A percentile compares a stretch with the other conserved stretches of the same genome.
Conservation (phyloP, 2,888 invertebrate genomes). For the Lepidocyrtoides sp. region DNA sequence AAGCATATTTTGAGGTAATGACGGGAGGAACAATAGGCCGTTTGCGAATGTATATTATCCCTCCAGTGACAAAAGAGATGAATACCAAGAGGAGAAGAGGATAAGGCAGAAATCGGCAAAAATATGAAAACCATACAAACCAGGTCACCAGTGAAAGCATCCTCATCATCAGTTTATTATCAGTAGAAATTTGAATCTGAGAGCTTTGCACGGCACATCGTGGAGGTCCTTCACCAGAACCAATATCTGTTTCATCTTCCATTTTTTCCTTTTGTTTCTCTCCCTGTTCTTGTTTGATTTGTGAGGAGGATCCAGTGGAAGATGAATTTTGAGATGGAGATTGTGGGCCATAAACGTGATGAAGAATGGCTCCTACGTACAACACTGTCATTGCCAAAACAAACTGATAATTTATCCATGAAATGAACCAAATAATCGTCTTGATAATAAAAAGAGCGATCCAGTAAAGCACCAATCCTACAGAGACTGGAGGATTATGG, state of each 20-base stretch:
- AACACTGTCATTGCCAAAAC: slow-evolving; percentile 80
- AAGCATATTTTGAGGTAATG: slow-evolving; percentile 34
- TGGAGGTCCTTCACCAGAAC: not conserved
- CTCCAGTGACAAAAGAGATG: slow-evolving; percentile 78
- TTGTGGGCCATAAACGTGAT: slow-evolving; percentile 41
- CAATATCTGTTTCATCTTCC: slow-evolving; percentile 8
- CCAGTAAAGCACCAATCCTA: slow-evolving; percentile 89
- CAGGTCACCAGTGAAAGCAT: slow-evolving; percentile 78
- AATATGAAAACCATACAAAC: slow-evolving; percentile 77
- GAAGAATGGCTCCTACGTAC: slow-evolving; percentile 73
- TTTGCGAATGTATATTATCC: slow-evolving; percentile 74
- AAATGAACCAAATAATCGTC: slow-evolving; percentile 67
- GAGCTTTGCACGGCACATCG: not conserved
- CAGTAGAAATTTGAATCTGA: not conserved
- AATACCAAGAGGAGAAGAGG: slow-evolving; percentile 76
- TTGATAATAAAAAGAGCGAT: slow-evolving; percentile 62
- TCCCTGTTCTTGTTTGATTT: not conserved
- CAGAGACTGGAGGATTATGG: slow-evolving; percentile 91
- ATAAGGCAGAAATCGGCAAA: slow-evolving; percentile 80
- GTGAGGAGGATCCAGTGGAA: not conserved
- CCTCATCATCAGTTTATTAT: slow-evolving; percentile 38
- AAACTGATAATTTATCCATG: slow-evolving; percentile 81
- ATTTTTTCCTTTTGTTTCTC: not conserved
- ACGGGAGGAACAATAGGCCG: slow-evolving; percentile 39
- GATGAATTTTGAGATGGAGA: not conserved